Evolutionary conservation across 2,888 invertebrate species (phyloP).

Genomic region (Pollenia griseotomentosa): DNA sequence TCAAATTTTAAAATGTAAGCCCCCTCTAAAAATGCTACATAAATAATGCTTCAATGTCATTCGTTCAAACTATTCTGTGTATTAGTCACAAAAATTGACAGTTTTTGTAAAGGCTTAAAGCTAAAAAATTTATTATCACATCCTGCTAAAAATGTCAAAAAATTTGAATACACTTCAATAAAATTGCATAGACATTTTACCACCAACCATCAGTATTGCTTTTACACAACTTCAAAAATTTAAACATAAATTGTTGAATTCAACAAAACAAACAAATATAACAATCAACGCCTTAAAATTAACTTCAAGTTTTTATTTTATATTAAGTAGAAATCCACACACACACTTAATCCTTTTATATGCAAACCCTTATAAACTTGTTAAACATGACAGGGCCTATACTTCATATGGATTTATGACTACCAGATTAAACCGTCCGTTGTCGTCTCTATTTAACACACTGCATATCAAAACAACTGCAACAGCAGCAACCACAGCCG

Average conservation of each 20-base stretch:
- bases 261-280: conserved; percentile 39
- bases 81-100: conserved; percentile 12
- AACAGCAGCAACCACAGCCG: background rate
- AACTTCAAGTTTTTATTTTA: conserved; percentile 5
- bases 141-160: conserved; percentile 40
- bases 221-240: background rate
- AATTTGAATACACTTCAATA: background rate
- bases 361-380: conserved; percentile 53
- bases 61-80: background rate
- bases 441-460: conserved; percentile 30
- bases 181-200: background rate
- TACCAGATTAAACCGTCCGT: conserved; percentile 65
- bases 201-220: conserved; percentile 14
- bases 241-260: conserved; percentile 25
- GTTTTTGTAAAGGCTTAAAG: background rate
- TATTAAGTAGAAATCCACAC: conserved; percentile 5
- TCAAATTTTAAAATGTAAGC: background rate
- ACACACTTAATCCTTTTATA: conserved; percentile 34
- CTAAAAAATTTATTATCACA: conserved; percentile 23
- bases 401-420: conserved; percentile 67
- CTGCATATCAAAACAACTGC: conserved; percentile 32
- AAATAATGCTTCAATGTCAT: conserved; percentile 26
- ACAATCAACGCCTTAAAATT: conserved; percentile 63
- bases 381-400: conserved; percentile 57
- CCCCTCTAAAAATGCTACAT: too few species aligned